These are phyloP conservation scores for Botrylloides violaceus DNA, from an alignment of 23 tunicate genomes.

Conservation along the genomic window DNA sequence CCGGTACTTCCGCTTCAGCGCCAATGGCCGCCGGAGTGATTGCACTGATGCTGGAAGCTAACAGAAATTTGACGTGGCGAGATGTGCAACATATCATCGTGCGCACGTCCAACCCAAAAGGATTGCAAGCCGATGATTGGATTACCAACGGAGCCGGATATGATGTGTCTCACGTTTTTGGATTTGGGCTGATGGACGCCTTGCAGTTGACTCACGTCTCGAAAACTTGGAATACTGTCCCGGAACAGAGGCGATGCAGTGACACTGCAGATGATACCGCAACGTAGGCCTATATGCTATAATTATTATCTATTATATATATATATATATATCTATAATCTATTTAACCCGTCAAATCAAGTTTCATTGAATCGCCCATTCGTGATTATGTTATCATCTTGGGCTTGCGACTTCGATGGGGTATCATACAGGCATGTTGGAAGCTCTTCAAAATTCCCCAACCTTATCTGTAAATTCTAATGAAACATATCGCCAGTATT, in stretches of 20 bases:
- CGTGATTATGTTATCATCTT: no score
- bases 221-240: slow-evolving; percentile 60
- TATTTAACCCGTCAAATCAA: no score
- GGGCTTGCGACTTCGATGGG: no score
- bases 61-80: slow-evolving; percentile 79
- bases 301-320: background rate
- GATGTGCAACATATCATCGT: slow-evolving; percentile 96
- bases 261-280: slow-evolving; percentile 8
- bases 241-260: slow-evolving; percentile 62
- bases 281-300: slow-evolving; percentile 2
- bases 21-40: slow-evolving; percentile 94
- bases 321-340: no score
- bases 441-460: no score
- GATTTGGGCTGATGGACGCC: slow-evolving; percentile 94
- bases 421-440: no score
- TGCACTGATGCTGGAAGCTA: slow-evolving; percentile 92
- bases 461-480: no score
- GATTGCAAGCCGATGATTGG: slow-evolving; percentile 75
- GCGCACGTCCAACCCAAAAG: slow-evolving; percentile 56
- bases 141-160: slow-evolving; percentile 88
- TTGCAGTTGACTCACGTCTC: slow-evolving; percentile 60
- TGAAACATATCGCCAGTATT: no score
- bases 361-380: no score
- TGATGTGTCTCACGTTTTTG: slow-evolving; percentile 91
- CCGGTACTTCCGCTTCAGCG: slow-evolving; percentile 99